Base-by-base conservation (phyloP, 1,140 invertebrate genomes). In the Sarcophaga peregrina region DNA sequence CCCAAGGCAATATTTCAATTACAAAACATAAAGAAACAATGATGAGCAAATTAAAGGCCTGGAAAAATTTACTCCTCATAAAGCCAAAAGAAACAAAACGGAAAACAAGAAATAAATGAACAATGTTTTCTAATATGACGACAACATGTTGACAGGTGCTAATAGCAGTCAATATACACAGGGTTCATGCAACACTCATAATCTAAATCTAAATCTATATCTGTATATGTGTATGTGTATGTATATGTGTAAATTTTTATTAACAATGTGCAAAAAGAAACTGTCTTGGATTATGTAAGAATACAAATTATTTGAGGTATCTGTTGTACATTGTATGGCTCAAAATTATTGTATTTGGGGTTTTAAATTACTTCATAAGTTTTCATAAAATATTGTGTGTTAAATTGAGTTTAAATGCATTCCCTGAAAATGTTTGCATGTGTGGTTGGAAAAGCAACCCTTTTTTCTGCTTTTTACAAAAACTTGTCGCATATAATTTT, bases 71-170 rank as follows among this genome's bases (percentile, higher is more conserved):
- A 50, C 6, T 50, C 48, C 11, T 8, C 48, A 50, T n/a, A n/a
- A n/a, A 50, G 6, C 11, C 48, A 11, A 50, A 50, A 50, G 7
- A 50, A 50, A 50, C 11, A 50, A 50, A 8, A 8, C n/a, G 8
- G 58, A 15, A 68, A 68, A 58, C 52, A 58, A 68, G 20, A 68
- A 17, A 11, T 62, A 68, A 68, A 20, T n/a, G 20, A 68, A 68
- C 62, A 68, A 68, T 9, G 3, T 37, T 37, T 37, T 37, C 1
- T 37, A 2, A 37, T 37, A 37, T 37, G 9, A 25, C 62, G 17
- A 50, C 75, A 52, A 78, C 47, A 78, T 52, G 75, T 78, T 78
- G 48, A 78, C 75, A 78, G 75, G 75, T 78, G 75, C 17, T 17
- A 78, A 78, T 78, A 47, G 17, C 47, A 78, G 17, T 50, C 47